Evolutionary conservation across 2,888 invertebrate species (phyloP).

Genomic region (Tiliacea aurago): DNA sequence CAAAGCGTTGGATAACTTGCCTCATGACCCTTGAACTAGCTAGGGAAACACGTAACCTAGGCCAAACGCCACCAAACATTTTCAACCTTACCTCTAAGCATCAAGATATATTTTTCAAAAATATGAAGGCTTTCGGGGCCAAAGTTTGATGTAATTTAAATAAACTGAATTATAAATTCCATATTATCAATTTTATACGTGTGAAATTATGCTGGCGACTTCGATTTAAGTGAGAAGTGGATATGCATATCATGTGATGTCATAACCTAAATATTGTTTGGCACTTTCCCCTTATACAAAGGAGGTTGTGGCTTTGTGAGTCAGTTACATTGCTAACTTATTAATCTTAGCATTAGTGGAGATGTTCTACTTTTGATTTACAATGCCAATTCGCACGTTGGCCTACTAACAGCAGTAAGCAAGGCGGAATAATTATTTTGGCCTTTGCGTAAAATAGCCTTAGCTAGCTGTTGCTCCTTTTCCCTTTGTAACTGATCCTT

Average conservation of each 20-base stretch:
- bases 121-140: background rate
- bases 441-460: background rate
- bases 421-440: background rate
- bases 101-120: conserved; percentile 11
- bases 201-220: conserved; percentile 44
- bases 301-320: conserved; percentile 29
- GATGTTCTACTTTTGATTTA: conserved; percentile 28
- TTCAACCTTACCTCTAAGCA: conserved; percentile 9
- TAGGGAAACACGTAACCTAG: conserved; percentile 40
- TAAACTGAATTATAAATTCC: conserved; percentile 51
- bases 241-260: conserved; percentile 48
- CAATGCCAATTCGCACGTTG: background rate
- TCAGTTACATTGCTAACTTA: conserved; percentile 30
- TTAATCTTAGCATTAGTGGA: conserved; percentile 22
- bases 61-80: background rate
- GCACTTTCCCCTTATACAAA: conserved; percentile 50
- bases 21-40: conserved; percentile 57
- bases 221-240: conserved; percentile 37
- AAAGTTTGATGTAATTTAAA: conserved; percentile 41
- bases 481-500: background rate
- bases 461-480: background rate
- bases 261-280: conserved; percentile 56
- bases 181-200: conserved; percentile 33
- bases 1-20: conserved; percentile 56
- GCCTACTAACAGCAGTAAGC: background rate